Evolutionary conservation across 2,888 invertebrate genomes (phyloP), one percentile per base, ranked within the genome.

Genomic region (Spodoptera picta): DNA sequence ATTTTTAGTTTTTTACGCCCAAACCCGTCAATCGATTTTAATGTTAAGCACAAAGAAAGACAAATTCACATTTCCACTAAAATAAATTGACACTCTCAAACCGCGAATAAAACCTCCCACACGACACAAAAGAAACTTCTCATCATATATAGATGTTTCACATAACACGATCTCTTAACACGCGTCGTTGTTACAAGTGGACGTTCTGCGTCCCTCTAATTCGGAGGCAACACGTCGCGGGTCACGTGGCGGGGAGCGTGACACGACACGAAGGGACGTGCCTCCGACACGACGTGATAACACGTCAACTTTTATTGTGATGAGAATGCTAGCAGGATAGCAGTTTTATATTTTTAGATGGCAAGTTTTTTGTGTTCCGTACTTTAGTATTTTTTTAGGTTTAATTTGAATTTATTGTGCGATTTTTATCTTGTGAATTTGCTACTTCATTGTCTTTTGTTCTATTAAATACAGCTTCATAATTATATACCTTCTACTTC

Each of bases 231-330:
- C 71, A 74, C 59, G 71, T 69, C 45, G 49, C 45, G 24, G 41
- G 47, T 73, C 77, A 79, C 76, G 77, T 70, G 77, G 60, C 55
- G 48, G 24, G 59, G 48, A 64, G 70, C 75, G 71, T 74, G 72
- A 67, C 73, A 48, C 65, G 66, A 60, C 61, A 65, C 69, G 75
- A 27, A 47, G 43, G 50, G 65, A 75, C 81, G 77, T 82, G 82
- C 65, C 54, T 54, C 57, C 70, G 60, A 73, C 75, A 65, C 69
- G 69, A 65, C 69, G 72, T 69, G 74, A 75, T 79, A 79, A 73
- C 80, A 78, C 71, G 82, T 77, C 80, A 76, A 77, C 71, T 79
- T 79, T 82, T 79, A 81, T 79, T 82, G 82, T 79, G 82, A 82
- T 75, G 75, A 73, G 67, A 77, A 73, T 66, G 58, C 52, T 49